A percentile compares a stretch with the other conserved stretches of the same genome.
phyloP scores from a whole-genome alignment of 2,113 vertebrate species.

The Columba livia region DNA sequence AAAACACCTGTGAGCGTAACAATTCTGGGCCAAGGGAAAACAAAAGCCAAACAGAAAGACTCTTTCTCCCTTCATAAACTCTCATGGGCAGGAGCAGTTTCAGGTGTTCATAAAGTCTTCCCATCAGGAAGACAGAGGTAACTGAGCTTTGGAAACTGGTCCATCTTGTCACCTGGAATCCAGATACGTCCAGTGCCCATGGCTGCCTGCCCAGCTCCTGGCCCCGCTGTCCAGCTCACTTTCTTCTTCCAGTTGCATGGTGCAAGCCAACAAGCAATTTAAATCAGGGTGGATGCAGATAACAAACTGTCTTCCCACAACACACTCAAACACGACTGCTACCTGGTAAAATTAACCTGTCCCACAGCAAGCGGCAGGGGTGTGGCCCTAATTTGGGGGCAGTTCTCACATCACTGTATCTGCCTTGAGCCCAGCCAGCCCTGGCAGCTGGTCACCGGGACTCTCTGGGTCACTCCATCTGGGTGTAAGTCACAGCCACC shows the following conservation, averaged over 20 bases:
- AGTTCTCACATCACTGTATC: neutral
- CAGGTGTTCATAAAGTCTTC: neutral
- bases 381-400: neutral
- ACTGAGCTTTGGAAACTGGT: neutral
- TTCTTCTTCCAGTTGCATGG: neutral
- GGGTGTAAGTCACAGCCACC: neutral
- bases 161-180: neutral
- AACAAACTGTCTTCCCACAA: neutral
- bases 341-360: neutral
- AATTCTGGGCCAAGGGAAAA: neutral
- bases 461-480: rapidly evolving
- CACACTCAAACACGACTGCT: rapidly evolving
- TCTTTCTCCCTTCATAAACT: neutral
- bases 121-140: neutral
- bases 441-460: neutral
- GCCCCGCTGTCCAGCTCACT: neutral
- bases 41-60: neutral
- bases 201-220: neutral
- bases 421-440: neutral
- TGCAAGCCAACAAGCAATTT: neutral
- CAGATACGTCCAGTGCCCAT: neutral
- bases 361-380: neutral
- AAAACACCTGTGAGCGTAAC: neutral
- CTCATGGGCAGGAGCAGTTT: neutral
- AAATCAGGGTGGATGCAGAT: neutral